Evolutionary conservation across 2,888 invertebrate genomes (phyloP).

Genomic region (Oligia fasciuncula): DNA sequence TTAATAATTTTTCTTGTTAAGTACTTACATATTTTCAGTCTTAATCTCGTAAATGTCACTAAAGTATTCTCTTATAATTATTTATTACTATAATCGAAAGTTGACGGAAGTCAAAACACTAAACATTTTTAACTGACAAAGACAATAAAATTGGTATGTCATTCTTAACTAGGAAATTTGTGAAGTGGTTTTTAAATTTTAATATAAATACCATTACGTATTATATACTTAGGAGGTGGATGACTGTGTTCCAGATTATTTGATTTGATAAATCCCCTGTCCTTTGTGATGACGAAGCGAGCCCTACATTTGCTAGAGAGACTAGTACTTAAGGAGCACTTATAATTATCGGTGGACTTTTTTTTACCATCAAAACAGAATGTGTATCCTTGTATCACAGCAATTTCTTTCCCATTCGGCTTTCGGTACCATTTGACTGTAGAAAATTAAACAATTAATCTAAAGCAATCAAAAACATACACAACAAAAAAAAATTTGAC

Average conservation of each 20-base stretch:
- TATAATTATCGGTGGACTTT: conserved; percentile 16
- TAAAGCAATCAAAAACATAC: neutral
- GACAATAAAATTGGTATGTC: neutral
- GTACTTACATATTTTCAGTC: neutral
- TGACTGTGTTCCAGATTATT: conserved; percentile 26
- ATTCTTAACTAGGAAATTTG: neutral
- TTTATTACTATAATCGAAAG: neutral
- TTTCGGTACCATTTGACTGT: conserved; percentile 59
- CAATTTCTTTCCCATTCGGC: conserved; percentile 64
- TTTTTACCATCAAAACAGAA: conserved; percentile 57
- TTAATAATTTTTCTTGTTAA: neutral
- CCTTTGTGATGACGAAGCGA: conserved; percentile 37
- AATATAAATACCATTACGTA: conserved; percentile 22
- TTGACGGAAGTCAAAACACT: neutral
- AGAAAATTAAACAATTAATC: neutral
- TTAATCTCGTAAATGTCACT: too few relatives aligned
- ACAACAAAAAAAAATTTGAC: neutral
- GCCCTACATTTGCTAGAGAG: conserved; percentile 17
- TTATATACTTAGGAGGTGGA: neutral
- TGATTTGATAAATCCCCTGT: conserved; percentile 5
- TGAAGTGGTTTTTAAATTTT: conserved; percentile 3
- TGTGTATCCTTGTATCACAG: conserved; percentile 69
- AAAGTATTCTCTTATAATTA: neutral
- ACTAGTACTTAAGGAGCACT: conserved; percentile 8
- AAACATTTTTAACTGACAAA: neutral